Conservation (phyloP, 2,888 invertebrate species). For the Neuroscelio doddi region DNA sequence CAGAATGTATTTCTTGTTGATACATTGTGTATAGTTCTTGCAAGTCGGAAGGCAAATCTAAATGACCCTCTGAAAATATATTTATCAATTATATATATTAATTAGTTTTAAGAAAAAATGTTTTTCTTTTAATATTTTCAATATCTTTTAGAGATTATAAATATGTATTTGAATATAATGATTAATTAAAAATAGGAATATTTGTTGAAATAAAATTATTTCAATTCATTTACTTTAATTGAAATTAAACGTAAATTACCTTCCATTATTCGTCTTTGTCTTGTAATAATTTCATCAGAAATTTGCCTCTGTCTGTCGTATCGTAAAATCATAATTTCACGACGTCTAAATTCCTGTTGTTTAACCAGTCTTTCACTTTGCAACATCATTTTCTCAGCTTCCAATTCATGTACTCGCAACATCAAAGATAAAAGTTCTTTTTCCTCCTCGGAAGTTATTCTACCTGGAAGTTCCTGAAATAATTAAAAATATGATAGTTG, state of each 20-base stretch:
- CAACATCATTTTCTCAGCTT: slow-evolving; percentile 94
- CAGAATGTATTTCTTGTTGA: slow-evolving; percentile 90
- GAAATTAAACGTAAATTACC: too few species aligned
- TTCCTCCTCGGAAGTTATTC: slow-evolving; percentile 91
- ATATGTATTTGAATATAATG: too few species aligned
- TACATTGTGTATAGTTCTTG: slow-evolving; percentile 87
- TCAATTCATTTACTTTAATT: too few species aligned
- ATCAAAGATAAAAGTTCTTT: slow-evolving; percentile 90
- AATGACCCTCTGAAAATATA: slow-evolving; percentile 76
- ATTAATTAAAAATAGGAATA: too few species aligned
- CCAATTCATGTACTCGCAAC: slow-evolving; percentile 93
- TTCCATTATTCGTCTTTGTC: slow-evolving; percentile 89
- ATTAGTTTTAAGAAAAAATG: slow-evolving; percentile 5
- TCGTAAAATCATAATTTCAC: slow-evolving; percentile 87
- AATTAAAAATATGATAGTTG: not conserved
- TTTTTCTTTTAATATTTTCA: slow-evolving; percentile 4
- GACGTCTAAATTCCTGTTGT: slow-evolving; percentile 87
- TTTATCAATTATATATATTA: slow-evolving; percentile 7
- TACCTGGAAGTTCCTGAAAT: slow-evolving; percentile 84
- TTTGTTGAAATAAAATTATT: too few species aligned
- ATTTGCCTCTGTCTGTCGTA: slow-evolving; percentile 89
- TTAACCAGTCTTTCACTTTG: slow-evolving; percentile 90
- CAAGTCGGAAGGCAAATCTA: slow-evolving; percentile 82
- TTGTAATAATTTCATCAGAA: slow-evolving; percentile 92
- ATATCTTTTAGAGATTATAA: too few species aligned